Evolutionary conservation across 2,888 invertebrate species (phyloP).

Genomic region (Acrocyrtus sp.): DNA sequence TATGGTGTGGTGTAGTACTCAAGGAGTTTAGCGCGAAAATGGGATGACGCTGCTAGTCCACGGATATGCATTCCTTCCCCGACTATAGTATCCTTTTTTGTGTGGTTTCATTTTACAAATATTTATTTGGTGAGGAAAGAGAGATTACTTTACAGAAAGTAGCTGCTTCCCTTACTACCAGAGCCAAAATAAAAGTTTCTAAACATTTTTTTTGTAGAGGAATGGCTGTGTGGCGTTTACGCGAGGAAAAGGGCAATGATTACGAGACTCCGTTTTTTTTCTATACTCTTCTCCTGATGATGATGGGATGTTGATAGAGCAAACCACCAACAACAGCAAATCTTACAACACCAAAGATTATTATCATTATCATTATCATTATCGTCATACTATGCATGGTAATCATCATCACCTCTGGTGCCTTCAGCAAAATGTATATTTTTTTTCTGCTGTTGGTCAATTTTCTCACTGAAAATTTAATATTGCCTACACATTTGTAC

Average conservation of each 20-base stretch:
- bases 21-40: neutral
- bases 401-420: slow-evolving; percentile 39
- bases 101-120: too few relatives aligned
- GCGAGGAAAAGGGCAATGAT: neutral
- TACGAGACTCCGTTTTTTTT: slow-evolving; percentile 5
- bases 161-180: too few relatives aligned
- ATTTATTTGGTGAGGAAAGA: too few relatives aligned
- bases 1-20: neutral
- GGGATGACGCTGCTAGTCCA: neutral
- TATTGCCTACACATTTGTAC: too few relatives aligned
- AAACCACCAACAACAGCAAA: slow-evolving; percentile 36
- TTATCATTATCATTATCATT: slow-evolving; percentile 29
- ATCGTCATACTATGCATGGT: slow-evolving; percentile 23
- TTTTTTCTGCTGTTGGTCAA: neutral
- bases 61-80: neutral
- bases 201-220: neutral
- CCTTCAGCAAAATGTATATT: slow-evolving; percentile 2
- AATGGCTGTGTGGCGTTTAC: neutral
- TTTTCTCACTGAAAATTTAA: too few relatives aligned
- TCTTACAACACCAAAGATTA: slow-evolving; percentile 25
- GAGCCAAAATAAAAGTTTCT: too few relatives aligned
- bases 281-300: too few relatives aligned
- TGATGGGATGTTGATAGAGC: slow-evolving; percentile 9
- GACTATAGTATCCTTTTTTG: too few relatives aligned
- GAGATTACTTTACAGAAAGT: too few relatives aligned